Percentiles rank a stretch among this genome's conserved stretches.
Evolutionary conservation across 64 coral and sea anemone species (phyloP).

Genomic region (Montipora capricornis): DNA sequence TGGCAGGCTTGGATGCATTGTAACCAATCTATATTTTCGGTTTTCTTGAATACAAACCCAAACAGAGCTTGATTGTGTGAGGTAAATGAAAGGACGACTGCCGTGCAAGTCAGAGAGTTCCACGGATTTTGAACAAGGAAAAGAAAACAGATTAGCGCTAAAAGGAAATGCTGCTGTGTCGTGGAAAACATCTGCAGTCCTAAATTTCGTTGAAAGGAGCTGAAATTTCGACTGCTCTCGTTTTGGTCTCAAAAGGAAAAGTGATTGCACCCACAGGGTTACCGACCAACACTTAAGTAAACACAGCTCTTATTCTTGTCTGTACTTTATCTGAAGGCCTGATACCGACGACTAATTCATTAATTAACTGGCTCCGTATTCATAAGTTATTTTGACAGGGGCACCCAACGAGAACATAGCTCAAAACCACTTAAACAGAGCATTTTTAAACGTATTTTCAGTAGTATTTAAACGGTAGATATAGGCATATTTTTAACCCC

Average conservation of each 20-base stretch:
- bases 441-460: too few relatives aligned
- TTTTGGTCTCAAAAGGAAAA: not conserved
- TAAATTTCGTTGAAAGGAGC: not conserved
- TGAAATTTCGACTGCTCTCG: not conserved
- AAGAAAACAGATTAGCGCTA: not conserved
- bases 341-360: too few relatives aligned
- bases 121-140: not conserved
- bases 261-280: not conserved
- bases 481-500: too few relatives aligned
- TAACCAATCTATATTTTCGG: conserved; percentile 27
- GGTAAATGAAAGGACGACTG: not conserved
- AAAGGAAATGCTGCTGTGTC: not conserved
- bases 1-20: conserved; percentile 30
- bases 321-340: too few relatives aligned
- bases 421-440: too few relatives aligned
- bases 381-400: too few relatives aligned
- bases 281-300: not conserved
- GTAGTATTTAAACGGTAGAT: too few relatives aligned
- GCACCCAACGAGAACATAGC: too few relatives aligned
- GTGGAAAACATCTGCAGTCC: not conserved
- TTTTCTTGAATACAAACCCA: not conserved
- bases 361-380: too few relatives aligned
- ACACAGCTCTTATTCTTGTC: too few relatives aligned
- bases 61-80: not conserved
- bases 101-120: not conserved